Evolutionary conservation across 2,113 vertebrate species (phyloP).

Genomic region (Terrapene triunguis): DNA sequence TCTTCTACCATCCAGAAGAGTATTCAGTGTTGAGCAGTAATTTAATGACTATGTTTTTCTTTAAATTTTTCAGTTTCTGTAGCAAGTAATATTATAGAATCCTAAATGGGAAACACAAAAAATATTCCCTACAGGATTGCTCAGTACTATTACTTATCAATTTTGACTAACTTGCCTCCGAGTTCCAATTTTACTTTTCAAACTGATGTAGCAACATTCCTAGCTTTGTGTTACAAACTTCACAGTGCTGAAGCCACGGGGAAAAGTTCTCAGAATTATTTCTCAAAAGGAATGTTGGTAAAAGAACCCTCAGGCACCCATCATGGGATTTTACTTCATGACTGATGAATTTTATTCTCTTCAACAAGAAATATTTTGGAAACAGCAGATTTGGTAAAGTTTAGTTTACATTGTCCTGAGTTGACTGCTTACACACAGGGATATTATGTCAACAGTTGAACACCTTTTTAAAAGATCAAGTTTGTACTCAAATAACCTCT

Average conservation of each 20-base stretch:
- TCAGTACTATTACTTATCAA: background rate
- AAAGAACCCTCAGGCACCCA: background rate
- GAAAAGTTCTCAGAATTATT: background rate
- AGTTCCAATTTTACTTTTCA: background rate
- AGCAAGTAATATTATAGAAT: fast-evolving
- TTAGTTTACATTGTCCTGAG: background rate
- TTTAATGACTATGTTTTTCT: background rate
- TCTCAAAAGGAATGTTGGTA: background rate
- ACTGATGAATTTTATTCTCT: background rate
- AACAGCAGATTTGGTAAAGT: background rate
- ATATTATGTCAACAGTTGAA: background rate
- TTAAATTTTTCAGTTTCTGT: background rate
- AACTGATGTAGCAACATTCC: background rate
- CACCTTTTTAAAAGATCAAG: background rate
- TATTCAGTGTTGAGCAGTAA: background rate
- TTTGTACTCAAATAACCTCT: background rate
- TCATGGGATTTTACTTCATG: background rate
- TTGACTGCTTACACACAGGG: background rate
- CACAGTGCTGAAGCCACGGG: background rate
- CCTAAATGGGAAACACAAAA: background rate
- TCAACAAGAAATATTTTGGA: background rate
- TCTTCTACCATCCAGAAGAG: background rate
- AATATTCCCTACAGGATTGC: background rate
- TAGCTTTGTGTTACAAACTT: background rate
- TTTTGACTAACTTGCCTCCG: background rate